These are phyloP conservation scores for Plecturocebus donacophilus DNA, from an alignment of 2,113 vertebrate genomes.

Conservation along the genomic window DNA sequence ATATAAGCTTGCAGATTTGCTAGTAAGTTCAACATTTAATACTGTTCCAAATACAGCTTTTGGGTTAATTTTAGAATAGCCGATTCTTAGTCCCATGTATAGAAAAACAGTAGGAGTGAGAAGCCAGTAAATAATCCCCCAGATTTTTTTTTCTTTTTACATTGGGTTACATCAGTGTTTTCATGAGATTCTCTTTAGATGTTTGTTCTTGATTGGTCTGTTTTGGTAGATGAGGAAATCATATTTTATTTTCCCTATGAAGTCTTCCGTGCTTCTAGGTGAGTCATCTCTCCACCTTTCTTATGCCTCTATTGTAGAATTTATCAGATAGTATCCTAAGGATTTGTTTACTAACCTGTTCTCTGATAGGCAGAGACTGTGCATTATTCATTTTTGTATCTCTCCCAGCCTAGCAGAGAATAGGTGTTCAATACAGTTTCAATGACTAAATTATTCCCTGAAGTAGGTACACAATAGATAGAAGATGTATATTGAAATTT, in stretches of 20 bases:
- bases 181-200: neutral
- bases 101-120: conserved; percentile 9
- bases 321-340: neutral
- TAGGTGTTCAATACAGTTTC: neutral
- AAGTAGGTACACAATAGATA: neutral
- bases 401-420: neutral
- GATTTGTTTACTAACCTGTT: neutral
- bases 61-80: conserved; percentile 8
- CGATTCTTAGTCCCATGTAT: neutral
- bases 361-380: neutral
- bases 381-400: neutral
- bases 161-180: neutral
- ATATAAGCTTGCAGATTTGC: conserved; percentile 17
- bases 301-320: neutral
- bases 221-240: neutral
- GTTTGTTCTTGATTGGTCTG: neutral
- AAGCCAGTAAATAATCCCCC: neutral
- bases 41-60: neutral
- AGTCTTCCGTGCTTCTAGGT: neutral
- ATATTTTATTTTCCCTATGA: neutral
- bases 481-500: neutral
- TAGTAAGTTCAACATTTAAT: neutral
- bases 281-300: too few species aligned
- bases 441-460: neutral
- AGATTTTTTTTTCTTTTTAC: neutral